phyloP scores from a whole-genome alignment of 2,888 invertebrate genomes.

The Dysmachus trigonus region DNA sequence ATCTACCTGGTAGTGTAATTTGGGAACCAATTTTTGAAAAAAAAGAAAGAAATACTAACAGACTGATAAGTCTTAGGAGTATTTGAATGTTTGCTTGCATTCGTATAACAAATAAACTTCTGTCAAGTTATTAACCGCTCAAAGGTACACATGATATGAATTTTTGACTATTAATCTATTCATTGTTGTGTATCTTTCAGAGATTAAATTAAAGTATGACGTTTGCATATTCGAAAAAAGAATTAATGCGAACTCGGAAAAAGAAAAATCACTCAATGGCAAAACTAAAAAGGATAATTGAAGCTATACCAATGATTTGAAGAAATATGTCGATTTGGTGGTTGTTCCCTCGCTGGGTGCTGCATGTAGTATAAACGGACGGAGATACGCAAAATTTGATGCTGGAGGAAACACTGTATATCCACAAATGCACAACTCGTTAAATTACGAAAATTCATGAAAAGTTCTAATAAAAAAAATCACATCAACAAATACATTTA shows the following conservation, averaged over 20 bases:
- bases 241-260: not conserved
- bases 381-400: not conserved
- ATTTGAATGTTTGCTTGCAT: not conserved
- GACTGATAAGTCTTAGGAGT: not conserved
- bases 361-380: not conserved
- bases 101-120: not conserved
- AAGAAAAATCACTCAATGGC: not conserved
- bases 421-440: slow-evolving; percentile 21
- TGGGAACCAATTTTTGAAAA: not conserved
- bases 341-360: not conserved
- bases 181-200: not conserved
- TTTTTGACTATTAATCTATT: not conserved
- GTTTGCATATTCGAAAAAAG: not conserved
- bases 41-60: not conserved
- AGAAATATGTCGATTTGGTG: not conserved
- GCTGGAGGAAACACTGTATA: slow-evolving; percentile 29
- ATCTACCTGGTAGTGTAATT: no score
- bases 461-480: slow-evolving; percentile 45
- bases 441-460: slow-evolving; percentile 12
- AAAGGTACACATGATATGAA: not conserved
- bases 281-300: not conserved
- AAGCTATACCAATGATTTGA: not conserved
- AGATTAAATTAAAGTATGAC: not conserved
- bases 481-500: slow-evolving; percentile 49
- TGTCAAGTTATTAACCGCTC: not conserved